These are phyloP conservation scores for Ctenodactylus gundi DNA, from an alignment of 2,113 vertebrate genomes.

Conservation along the genomic window DNA sequence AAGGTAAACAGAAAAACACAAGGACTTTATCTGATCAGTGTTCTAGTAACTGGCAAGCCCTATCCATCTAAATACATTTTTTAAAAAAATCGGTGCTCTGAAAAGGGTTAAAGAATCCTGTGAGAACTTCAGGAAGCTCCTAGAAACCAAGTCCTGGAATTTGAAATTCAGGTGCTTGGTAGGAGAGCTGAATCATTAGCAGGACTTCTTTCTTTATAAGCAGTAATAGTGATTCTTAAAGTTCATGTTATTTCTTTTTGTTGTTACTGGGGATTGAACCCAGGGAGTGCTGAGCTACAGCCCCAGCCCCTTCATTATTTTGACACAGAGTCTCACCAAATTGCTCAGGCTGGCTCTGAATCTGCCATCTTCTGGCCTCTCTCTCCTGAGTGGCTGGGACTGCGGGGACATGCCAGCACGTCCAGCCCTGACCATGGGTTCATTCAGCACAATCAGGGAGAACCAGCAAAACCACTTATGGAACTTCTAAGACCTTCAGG, in stretches of 20 bases:
- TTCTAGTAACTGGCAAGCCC: background rate
- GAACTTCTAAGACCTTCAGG: background rate
- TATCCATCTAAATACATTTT: conserved; percentile 10
- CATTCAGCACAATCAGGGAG: background rate
- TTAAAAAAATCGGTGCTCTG: background rate
- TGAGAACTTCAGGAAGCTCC: background rate
- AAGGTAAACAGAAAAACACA: background rate
- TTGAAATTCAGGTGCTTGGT: background rate
- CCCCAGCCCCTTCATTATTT: background rate
- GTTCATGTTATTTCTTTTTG: background rate
- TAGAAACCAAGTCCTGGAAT: background rate
- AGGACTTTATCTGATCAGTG: background rate
- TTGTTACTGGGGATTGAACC: background rate
- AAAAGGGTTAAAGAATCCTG: background rate
- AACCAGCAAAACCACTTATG: background rate
- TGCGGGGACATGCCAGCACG: background rate
- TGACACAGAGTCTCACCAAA: background rate
- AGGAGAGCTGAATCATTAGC: background rate
- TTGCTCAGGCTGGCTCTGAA: background rate
- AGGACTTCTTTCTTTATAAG: conserved; percentile 2
- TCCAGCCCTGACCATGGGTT: background rate
- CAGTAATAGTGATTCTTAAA: background rate
- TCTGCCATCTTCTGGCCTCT: background rate
- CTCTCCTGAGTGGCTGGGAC: background rate
- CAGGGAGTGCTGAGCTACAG: background rate